Percentiles rank a stretch among this genome's conserved stretches.
Evolutionary conservation across 2,888 invertebrate species (phyloP).

Genomic region (Crioceris asparagi): DNA sequence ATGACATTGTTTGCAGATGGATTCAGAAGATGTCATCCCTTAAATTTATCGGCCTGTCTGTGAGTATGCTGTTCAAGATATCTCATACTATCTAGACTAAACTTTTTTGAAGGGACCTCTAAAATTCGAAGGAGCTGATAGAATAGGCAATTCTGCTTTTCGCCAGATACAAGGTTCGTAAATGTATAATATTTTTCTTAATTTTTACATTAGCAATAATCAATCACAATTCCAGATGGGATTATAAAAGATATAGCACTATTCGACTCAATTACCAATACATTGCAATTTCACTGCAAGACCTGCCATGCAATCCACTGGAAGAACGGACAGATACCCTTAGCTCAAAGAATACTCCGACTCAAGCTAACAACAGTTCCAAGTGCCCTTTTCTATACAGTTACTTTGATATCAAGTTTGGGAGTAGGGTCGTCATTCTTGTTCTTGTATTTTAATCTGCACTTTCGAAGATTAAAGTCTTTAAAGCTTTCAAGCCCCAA

Average conservation of each 20-base stretch:
- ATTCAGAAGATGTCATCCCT: constrained; percentile 59
- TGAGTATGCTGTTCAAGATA: constrained; percentile 40
- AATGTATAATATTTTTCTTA: constrained; percentile 4
- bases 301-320: constrained; percentile 59
- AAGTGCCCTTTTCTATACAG: constrained; percentile 61
- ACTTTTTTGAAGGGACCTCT: constrained; percentile 66
- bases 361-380: constrained; percentile 67
- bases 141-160: constrained; percentile 77
- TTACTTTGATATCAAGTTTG: constrained; percentile 59
- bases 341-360: constrained; percentile 66
- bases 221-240: constrained; percentile 47
- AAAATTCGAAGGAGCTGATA: constrained; percentile 79
- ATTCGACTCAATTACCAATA: constrained; percentile 50
- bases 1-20: constrained; percentile 62
- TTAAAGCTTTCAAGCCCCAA: constrained; percentile 88
- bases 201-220: constrained; percentile 3
- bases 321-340: constrained; percentile 69
- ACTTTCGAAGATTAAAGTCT: constrained; percentile 72
- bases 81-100: neutral
- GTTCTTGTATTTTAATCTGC: constrained; percentile 72
- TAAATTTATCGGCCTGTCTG: constrained; percentile 77
- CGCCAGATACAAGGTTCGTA: constrained; percentile 75
- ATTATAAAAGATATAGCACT: constrained; percentile 62
- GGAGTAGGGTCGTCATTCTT: constrained; percentile 65
- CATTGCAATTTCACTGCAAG: constrained; percentile 57